phyloP scores from a whole-genome alignment of 2,113 vertebrate genomes.

The Danio rerio region DNA sequence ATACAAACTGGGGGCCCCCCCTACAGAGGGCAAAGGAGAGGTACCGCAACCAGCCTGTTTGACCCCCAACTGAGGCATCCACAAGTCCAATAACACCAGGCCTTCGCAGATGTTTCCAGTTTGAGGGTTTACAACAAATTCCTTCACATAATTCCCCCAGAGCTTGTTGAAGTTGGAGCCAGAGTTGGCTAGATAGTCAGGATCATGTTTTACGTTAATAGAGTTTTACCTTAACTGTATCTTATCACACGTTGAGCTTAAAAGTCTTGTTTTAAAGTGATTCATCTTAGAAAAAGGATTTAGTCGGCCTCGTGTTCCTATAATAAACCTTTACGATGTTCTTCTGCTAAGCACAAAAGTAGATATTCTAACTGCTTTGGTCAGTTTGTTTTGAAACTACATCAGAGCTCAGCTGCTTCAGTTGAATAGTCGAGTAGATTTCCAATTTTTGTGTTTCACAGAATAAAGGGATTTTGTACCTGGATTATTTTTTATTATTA shows the following conservation, averaged over 20 bases:
- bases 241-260: conserved; percentile 56
- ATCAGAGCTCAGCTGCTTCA: no score
- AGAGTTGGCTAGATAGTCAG: conserved; percentile 56
- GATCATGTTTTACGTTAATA: conserved; percentile 62
- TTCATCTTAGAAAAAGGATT: background rate
- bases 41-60: conserved; percentile 38
- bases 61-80: conserved; percentile 47
- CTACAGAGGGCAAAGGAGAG: conserved; percentile 42
- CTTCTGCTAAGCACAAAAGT: background rate
- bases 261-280: background rate
- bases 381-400: background rate
- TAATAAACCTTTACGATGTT: background rate
- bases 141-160: conserved; percentile 76
- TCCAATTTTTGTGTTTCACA: background rate
- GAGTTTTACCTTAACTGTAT: conserved; percentile 54
- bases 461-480: background rate
- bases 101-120: conserved; percentile 78
- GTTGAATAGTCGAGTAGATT: background rate
- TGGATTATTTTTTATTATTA: no score
- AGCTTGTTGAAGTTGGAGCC: conserved; percentile 67
- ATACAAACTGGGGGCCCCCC: conserved; percentile 28
- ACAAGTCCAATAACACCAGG: conserved; percentile 59
- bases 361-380: background rate
- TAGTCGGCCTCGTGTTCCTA: background rate
- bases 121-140: conserved; percentile 76